Conservation (phyloP, 2,113 vertebrate species). For the Tautogolabrus adspersus region DNA sequence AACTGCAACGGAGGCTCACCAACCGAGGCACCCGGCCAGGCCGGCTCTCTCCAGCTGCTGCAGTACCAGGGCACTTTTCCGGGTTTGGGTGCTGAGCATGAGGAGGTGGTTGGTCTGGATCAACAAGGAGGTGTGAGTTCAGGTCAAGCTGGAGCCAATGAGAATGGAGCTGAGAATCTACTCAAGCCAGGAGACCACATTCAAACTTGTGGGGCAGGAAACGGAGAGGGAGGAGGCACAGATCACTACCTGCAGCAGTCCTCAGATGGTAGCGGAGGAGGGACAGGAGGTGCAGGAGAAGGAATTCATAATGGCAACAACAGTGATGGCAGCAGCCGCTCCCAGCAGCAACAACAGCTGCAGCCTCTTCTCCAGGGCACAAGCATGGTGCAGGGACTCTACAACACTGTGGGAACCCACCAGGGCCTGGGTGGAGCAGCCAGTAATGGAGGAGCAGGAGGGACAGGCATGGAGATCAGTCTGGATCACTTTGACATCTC, state of each 20-base stretch:
- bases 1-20: constrained; percentile 91
- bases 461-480: constrained; percentile 95
- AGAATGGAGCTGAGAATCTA: constrained; percentile 88
- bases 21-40: constrained; percentile 87
- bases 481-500: constrained; percentile 99
- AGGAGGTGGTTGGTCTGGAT: constrained; percentile 83
- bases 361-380: constrained; percentile 93
- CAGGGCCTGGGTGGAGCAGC: constrained; percentile 81
- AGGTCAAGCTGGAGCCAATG: constrained; percentile 71
- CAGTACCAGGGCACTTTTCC: constrained; percentile 96
- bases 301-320: constrained; percentile 85
- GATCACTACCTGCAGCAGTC: constrained; percentile 93
- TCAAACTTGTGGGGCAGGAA: constrained; percentile 86
- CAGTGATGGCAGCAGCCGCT: constrained; percentile 70
- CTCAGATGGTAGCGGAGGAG: constrained; percentile 68
- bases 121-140: constrained; percentile 73
- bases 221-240: constrained; percentile 83
- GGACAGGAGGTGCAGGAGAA: constrained; percentile 59
- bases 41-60: constrained; percentile 93
- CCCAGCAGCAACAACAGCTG: constrained; percentile 81
- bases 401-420: constrained; percentile 88
- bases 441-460: constrained; percentile 81
- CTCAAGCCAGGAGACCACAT: constrained; percentile 93
- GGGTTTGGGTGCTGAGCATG: constrained; percentile 87
- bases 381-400: constrained; percentile 94